Conservation (phyloP, 2,113 vertebrate species). For the Hystrix brachyura region DNA sequence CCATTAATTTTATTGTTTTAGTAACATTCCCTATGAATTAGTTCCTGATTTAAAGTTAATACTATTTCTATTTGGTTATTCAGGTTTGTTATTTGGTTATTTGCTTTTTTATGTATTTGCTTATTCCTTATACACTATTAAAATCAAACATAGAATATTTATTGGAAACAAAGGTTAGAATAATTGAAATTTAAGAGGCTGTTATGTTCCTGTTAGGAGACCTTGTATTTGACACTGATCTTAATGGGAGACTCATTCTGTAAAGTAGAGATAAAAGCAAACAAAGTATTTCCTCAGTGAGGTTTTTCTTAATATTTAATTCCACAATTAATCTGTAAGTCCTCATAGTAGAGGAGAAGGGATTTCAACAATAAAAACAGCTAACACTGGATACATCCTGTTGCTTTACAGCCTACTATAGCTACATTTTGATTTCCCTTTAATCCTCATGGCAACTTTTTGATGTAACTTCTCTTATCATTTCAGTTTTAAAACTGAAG, state of each 20-base stretch:
- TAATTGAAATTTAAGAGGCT: constrained; percentile 22
- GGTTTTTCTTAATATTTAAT: not conserved
- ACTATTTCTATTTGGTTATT: not conserved
- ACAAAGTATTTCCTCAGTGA: not conserved
- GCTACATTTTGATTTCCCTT: constrained; percentile 10
- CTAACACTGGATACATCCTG: not conserved
- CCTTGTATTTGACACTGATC: constrained; percentile 16
- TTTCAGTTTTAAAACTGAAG: constrained; percentile 20
- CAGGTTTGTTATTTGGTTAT: not conserved
- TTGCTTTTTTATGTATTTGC: not conserved
- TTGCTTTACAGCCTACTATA: not conserved
- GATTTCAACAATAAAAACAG: not conserved
- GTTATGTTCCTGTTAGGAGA: not conserved
- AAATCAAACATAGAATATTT: constrained; percentile 19
- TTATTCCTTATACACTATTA: constrained; percentile 14
- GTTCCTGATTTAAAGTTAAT: not conserved
- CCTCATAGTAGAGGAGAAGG: not conserved
- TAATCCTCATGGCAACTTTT: constrained; percentile 22
- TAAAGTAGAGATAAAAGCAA: constrained; percentile 16
- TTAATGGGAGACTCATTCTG: not conserved
- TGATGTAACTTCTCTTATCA: not conserved
- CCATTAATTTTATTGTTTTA: not conserved
- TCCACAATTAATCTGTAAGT: not conserved
- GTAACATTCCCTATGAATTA: not conserved
- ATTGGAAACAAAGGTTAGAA: not conserved